A percentile compares a stretch with the other conserved stretches of the same genome.
phyloP scores from a whole-genome alignment of 23 tunicate genomes.

The Aplidium turbinatum region DNA sequence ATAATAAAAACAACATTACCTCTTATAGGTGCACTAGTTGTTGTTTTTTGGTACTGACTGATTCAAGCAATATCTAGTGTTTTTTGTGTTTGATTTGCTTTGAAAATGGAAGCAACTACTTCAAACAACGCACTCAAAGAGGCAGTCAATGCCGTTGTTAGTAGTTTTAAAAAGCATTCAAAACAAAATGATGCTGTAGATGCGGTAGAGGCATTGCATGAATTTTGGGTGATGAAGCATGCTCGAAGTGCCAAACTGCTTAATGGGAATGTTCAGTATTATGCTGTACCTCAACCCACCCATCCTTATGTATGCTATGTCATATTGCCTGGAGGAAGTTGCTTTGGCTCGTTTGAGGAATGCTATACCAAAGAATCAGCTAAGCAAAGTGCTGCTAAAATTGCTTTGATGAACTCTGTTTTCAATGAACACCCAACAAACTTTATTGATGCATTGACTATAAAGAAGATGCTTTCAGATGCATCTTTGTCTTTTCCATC shows the following conservation, averaged over 20 bases:
- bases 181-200: constrained; percentile 44
- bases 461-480: constrained; percentile 38
- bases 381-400: constrained; percentile 82
- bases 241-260: constrained; percentile 17
- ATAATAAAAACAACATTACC: too few species aligned
- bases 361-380: constrained; percentile 53
- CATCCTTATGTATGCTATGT: constrained; percentile 61
- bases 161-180: constrained; percentile 75
- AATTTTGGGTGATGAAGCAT: constrained; percentile 79
- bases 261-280: constrained; percentile 17
- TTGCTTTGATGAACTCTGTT: constrained; percentile 84
- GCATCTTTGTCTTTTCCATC: constrained; percentile 41
- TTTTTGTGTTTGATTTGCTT: not conserved
- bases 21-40: too few species aligned
- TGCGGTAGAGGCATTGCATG: constrained; percentile 81
- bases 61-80: too few species aligned
- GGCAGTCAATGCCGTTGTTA: constrained; percentile 67
- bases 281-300: constrained; percentile 15
- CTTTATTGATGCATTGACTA: constrained; percentile 30
- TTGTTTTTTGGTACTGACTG: too few species aligned
- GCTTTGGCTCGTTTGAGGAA: constrained; percentile 63
- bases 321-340: constrained; percentile 79
- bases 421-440: constrained; percentile 80
- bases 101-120: not conserved
- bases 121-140: constrained; percentile 26